Evolutionary conservation across 2,888 invertebrate genomes (phyloP), one percentile per base, ranked within the genome.

Genomic region (Rhopalosiphum nymphaeae): DNA sequence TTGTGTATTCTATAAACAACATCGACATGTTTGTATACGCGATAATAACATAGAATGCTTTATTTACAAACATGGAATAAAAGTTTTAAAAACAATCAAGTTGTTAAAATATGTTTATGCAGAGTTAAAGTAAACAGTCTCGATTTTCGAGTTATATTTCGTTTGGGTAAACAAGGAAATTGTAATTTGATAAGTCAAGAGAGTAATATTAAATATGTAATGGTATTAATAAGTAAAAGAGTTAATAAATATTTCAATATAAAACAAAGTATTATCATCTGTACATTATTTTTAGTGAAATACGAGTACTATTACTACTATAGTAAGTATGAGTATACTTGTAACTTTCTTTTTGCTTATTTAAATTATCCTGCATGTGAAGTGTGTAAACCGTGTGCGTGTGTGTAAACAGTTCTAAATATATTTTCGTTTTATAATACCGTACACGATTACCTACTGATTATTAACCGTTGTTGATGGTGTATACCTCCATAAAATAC

Each of bases 41-140:
- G 36, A 42, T 78, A 78, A 78, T 78, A 36, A 78, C 36, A 36
- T 87, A 16, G 26, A 85, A 53, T 7, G 61, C 61, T 46, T 90
- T 90, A 44, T 90, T 90, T 90, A 90, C n/a, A 61, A 90, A 90
- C 46, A 90, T 1, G 7, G 61, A 90, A 67, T 46, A 90, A 44
- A 13, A 67, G n/a, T 90, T 67, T 67, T 61, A 29, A 67, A 89
- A 90, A 67, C 90, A 90, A 56, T 21, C 9, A 3, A 29, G 25
- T 67, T 61, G n/a, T n/a, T 9, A 61, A 90, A 78, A 36, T 78
- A 46, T n/a, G 56, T 67, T 44, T 46, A 67, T 44, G 2, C 10
- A 7, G 57, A 46, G 36, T 16, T 88, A n/a, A 46, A 67, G 25
- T n/a, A 25, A 78, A 78, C 78, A 78, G 78, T 78, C 57, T 57